Percentiles rank a stretch among this genome's conserved stretches.
Conservation (phyloP, 2,113 vertebrate genomes). For the Tragulus kanchil region DNA sequence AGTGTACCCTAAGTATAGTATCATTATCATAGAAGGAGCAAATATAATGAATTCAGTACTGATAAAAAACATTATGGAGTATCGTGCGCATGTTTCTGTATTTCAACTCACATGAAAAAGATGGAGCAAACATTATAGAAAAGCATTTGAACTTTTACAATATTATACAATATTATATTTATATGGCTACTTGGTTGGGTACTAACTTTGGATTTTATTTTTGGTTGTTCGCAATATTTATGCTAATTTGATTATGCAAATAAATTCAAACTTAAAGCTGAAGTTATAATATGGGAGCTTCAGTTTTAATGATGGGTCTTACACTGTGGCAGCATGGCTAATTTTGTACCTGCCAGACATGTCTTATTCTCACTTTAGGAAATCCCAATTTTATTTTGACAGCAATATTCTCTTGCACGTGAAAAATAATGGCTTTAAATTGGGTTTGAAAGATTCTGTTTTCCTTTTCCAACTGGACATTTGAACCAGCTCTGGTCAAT, state of each 20-base stretch:
- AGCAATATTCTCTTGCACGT: not conserved
- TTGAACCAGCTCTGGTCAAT: not conserved
- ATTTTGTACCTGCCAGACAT: not conserved
- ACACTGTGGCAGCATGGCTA: accelerated
- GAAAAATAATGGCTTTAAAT: not conserved
- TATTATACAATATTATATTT: not conserved
- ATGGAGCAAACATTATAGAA: not conserved
- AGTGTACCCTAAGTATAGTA: not conserved
- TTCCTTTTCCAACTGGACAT: not conserved
- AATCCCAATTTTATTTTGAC: not conserved
- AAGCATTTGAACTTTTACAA: not conserved
- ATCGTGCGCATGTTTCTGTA: not conserved
- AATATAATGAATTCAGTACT: not conserved
- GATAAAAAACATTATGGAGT: not conserved
- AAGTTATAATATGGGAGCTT: not conserved
- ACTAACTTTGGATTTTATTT: not conserved
- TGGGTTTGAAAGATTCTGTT: not conserved
- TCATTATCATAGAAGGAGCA: not conserved
- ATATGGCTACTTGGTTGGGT: not conserved
- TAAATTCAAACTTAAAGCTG: not conserved
- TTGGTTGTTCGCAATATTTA: not conserved
- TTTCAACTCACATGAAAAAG: not conserved
- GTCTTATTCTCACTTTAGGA: not conserved
- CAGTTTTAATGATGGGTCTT: not conserved
- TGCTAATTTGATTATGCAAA: not conserved